Base-by-base conservation (phyloP, 2,888 invertebrate species). In the Timandra comae region DNA sequence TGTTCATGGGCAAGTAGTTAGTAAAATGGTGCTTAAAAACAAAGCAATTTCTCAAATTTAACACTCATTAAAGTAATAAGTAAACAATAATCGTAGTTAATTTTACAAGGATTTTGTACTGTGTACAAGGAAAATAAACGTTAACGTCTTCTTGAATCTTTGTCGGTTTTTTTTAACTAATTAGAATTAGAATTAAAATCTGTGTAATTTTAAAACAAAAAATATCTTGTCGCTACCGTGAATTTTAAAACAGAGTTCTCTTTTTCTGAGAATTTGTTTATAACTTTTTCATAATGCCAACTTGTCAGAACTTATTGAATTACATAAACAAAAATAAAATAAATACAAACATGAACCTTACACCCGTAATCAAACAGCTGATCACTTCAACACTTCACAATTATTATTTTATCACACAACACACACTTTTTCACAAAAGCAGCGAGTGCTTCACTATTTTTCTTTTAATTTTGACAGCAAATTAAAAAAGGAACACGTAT, bases 371-470 rank as follows among this genome's bases (percentile, higher is more conserved):
- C 50, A 54, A 67, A 63, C 71, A 75, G 68, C 69, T 72, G 71
- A 69, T 56, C 49, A 50, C n/a, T n/a, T n/a, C 51, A 63, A 57
- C 60, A n/a, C n/a, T n/a, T n/a, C n/a, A 67, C 64, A 59, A 28
- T 33, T 25, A n/a, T n/a, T 58, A 56, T 55, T 48, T 41, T 35
- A 41, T n/a, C 43, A 30, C 56, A 63, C 59, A 45, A 47, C 53
- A 52, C 56, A 49, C 49, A 69, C 76, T 79, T 76, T 70, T 58
- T 43, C 42, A 48, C 57, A 73, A 81, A 79, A 80, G 79, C 56
- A 65, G 57, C 54, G 66, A 50, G 69, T 73, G 65, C 63, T 65
- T 46, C 46, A 22, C 37, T 34, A 30, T n/a, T n/a, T n/a, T n/a
- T 22, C 7, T 22, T 22, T 2, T 7, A 20, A n/a, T 42, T 53